phyloP scores from a whole-genome alignment of 2,113 vertebrate species.

The Callaeas wilsoni region DNA sequence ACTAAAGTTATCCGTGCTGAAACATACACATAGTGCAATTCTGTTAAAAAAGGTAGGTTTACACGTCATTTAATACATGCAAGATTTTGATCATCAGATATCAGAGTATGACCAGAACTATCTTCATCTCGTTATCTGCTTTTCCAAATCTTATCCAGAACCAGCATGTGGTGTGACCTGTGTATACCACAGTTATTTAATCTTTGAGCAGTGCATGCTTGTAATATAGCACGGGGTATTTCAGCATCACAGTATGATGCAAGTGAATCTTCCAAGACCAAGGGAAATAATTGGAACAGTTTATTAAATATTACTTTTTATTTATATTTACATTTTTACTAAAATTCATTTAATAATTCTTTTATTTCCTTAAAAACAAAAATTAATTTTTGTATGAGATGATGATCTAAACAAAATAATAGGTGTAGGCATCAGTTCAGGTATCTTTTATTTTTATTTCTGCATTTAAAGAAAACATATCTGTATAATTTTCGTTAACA shows the following conservation, averaged over 20 bases:
- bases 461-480: background rate
- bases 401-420: background rate
- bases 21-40: background rate
- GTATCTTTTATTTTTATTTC: background rate
- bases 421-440: background rate
- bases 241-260: background rate
- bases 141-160: background rate
- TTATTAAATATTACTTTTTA: background rate
- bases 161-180: background rate
- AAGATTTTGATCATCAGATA: conserved; percentile 1
- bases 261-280: conserved; percentile 24
- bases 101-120: background rate
- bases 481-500: background rate
- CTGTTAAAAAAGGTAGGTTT: background rate
- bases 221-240: conserved; percentile 7
- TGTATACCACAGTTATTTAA: background rate
- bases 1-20: background rate
- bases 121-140: background rate
- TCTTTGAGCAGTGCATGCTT: background rate
- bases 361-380: background rate
- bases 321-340: background rate
- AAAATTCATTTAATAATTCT: background rate
- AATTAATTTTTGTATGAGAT: background rate
- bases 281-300: background rate
- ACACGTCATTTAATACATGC: background rate